These are phyloP conservation scores for Pocota personata DNA, from an alignment of 2,888 invertebrate genomes.

Conservation along the genomic window DNA sequence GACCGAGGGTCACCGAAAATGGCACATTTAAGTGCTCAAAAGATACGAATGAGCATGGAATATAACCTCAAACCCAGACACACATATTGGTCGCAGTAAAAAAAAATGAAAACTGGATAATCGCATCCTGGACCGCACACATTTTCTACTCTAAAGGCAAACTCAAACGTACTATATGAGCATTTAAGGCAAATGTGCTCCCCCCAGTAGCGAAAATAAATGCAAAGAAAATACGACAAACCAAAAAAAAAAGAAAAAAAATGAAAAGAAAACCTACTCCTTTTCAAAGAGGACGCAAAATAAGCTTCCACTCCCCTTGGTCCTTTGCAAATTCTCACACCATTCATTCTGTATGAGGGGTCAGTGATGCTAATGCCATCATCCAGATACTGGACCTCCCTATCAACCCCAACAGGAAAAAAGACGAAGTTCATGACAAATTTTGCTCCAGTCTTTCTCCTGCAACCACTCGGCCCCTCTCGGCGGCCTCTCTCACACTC, in stretches of 20 bases:
- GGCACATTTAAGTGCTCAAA: constrained; percentile 69
- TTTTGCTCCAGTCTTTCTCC: constrained; percentile 43
- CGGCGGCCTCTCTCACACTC: constrained; percentile 40
- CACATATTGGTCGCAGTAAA: constrained; percentile 8
- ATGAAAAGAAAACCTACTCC: constrained; percentile 21
- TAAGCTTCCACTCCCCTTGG: constrained; percentile 43
- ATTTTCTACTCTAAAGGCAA: constrained; percentile 39
- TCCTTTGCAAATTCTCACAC: constrained; percentile 66
- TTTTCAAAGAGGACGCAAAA: constrained; percentile 49
- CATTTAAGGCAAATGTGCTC: constrained; percentile 42
- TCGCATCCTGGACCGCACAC: constrained; percentile 71
- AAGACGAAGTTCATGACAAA: constrained; percentile 63
- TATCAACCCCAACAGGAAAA: constrained; percentile 2
- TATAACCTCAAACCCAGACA: constrained; percentile 26
- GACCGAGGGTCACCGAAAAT: constrained; percentile 68
- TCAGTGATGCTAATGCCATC: constrained; percentile 70
- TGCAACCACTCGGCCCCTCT: constrained; percentile 43
- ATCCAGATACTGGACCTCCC: constrained; percentile 59
- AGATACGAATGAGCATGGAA: constrained; percentile 45
- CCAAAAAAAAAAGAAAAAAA: neutral
- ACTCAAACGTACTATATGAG: neutral
- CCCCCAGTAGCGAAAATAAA: constrained; percentile 19
- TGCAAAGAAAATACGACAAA: constrained; percentile 32
- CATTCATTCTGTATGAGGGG: constrained; percentile 59
- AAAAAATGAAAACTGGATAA: constrained; percentile 51